These are phyloP conservation scores for Palythoa grandiflora DNA, from an alignment of 92 coral and sea anemone species.

Conservation along the genomic window DNA sequence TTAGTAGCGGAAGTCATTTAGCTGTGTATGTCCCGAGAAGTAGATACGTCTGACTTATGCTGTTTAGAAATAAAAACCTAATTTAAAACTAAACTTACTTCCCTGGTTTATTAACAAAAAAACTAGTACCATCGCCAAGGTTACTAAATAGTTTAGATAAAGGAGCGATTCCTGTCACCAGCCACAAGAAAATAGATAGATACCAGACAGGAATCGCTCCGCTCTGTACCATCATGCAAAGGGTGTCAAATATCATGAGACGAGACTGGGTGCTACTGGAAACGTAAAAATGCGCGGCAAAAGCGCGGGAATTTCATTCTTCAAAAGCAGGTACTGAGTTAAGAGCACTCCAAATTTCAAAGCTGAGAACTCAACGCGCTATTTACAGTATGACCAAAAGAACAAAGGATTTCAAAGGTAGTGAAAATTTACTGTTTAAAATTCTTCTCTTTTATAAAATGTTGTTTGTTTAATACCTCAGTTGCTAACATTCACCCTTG, in stretches of 20 bases:
- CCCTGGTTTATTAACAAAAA: too few species aligned
- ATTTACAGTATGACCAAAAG: neutral
- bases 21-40: neutral
- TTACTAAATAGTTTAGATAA: neutral
- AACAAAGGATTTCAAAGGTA: slow-evolving; percentile 9
- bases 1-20: too few species aligned
- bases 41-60: neutral
- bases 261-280: neutral
- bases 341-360: slow-evolving; percentile 16
- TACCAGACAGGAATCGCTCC: slow-evolving; percentile 16
- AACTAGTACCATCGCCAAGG: too few species aligned
- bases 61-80: neutral
- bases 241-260: neutral
- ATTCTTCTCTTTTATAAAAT: slow-evolving; percentile 5
- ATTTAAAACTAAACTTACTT: too few species aligned
- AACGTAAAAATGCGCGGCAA: slow-evolving; percentile 6
- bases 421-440: slow-evolving; percentile 5
- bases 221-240: neutral
- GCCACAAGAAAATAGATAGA: neutral
- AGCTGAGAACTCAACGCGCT: slow-evolving; percentile 16
- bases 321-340: slow-evolving; percentile 12
- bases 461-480: neutral
- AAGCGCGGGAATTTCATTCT: slow-evolving; percentile 5
- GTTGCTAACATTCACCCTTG: neutral
- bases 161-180: neutral